phyloP scores from a whole-genome alignment of 2,113 vertebrate species.

The Pionites leucogaster region DNA sequence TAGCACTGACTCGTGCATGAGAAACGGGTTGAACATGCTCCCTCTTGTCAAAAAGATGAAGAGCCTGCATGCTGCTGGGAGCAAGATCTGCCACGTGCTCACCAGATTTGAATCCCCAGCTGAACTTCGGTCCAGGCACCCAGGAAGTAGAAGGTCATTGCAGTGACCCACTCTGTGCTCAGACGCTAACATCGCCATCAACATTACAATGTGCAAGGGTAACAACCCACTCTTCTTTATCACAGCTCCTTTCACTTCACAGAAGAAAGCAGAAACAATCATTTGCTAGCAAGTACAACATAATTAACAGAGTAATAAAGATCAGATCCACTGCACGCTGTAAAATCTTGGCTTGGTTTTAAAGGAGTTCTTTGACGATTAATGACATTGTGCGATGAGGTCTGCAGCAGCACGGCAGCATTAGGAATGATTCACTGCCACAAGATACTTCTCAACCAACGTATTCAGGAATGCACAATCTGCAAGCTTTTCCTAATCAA shows the following conservation, averaged over 20 bases:
- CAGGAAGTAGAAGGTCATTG: not conserved
- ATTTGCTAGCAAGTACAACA: not conserved
- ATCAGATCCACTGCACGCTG: not conserved
- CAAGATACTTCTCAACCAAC: not conserved
- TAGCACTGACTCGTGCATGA: not conserved
- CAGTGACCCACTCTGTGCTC: not conserved
- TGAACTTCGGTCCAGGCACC: not conserved
- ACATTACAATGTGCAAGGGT: not conserved
- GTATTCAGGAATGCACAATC: not conserved
- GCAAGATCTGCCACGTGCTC: not conserved
- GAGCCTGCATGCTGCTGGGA: not conserved
- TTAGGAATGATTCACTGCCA: not conserved
- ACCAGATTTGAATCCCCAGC: not conserved
- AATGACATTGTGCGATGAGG: not conserved
- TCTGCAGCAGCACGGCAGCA: not conserved
- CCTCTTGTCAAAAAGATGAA: conserved; percentile 20
- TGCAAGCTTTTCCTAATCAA: not conserved
- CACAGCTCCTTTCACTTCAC: not conserved
- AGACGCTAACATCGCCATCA: not conserved
- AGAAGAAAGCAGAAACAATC: not conserved
- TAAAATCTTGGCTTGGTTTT: not conserved
- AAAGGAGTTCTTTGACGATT: not conserved
- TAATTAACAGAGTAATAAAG: not conserved
- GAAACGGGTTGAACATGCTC: not conserved
- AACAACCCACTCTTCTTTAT: not conserved